A percentile compares a stretch with the other conserved stretches of the same genome.
Conservation (phyloP, 2,113 vertebrate species). For the Notiomystis cincta region DNA sequence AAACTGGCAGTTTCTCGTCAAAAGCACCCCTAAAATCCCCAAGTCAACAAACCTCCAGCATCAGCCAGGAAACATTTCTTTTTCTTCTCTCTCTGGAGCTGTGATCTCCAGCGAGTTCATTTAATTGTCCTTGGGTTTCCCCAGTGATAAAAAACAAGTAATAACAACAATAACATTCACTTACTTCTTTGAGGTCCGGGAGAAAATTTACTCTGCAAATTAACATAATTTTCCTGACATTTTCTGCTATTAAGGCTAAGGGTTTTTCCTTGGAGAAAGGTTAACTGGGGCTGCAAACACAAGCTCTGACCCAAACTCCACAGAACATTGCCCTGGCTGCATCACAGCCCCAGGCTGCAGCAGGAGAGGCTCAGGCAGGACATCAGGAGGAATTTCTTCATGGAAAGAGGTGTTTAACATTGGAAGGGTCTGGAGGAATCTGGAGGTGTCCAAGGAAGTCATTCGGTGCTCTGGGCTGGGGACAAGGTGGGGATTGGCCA, state of each 20-base stretch:
- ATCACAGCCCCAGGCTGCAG: not conserved
- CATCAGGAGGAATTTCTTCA: not conserved
- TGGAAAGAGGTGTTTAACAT: not conserved
- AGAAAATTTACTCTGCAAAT: not conserved
- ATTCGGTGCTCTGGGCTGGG: not conserved
- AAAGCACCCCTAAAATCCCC: not conserved
- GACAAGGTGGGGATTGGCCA: not conserved
- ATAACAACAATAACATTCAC: not conserved
- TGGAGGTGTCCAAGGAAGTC: not conserved
- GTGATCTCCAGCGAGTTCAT: not conserved
- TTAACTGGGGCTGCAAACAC: not conserved
- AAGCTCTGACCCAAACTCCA: not conserved
- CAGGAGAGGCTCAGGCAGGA: not conserved
- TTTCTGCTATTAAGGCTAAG: not conserved
- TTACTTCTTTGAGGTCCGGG: not conserved
- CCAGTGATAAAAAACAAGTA: not conserved
- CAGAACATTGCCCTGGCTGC: not conserved
- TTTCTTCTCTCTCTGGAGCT: not conserved
- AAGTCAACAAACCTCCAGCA: not conserved
- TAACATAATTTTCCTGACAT: constrained; percentile 1
- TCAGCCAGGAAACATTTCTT: not conserved
- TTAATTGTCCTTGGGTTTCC: constrained; percentile 49
- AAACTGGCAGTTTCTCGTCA: not conserved
- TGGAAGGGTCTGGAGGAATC: not conserved
- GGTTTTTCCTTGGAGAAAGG: not conserved